Percentiles rank a stretch among this genome's conserved stretches.
These are phyloP conservation scores for Calyptomena viridis DNA, from an alignment of 2,113 vertebrate genomes.

Conservation along the genomic window DNA sequence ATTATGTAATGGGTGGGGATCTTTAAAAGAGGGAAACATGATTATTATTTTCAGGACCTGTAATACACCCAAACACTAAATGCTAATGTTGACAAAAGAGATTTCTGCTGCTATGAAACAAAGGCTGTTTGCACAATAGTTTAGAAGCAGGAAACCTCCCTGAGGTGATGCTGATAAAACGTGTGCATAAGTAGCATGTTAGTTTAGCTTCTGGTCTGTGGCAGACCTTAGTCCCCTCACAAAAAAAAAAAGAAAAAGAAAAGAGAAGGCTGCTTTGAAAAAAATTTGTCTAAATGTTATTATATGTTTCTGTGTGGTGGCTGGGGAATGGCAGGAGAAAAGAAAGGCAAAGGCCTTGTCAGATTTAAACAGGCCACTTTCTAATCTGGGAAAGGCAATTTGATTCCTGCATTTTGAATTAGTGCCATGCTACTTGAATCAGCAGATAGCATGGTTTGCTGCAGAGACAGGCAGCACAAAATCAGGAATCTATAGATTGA, in stretches of 20 bases:
- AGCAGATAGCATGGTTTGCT: background rate
- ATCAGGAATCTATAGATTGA: background rate
- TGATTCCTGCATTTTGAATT: background rate
- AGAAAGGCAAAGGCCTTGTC: background rate
- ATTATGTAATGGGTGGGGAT: background rate
- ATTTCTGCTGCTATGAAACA: background rate
- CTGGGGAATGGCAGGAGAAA: background rate
- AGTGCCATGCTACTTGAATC: background rate
- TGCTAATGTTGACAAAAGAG: constrained; percentile 20
- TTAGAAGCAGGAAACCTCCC: background rate
- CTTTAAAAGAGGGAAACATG: background rate
- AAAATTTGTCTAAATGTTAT: background rate
- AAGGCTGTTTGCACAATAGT: background rate
- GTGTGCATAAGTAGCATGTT: background rate
- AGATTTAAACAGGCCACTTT: background rate
- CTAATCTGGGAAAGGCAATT: background rate
- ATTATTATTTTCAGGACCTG: background rate
- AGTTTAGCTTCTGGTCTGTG: background rate
- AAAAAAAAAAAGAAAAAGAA: background rate
- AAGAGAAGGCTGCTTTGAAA: background rate
- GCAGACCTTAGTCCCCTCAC: background rate
- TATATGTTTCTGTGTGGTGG: background rate
- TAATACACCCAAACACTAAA: background rate
- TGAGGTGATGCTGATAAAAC: background rate
- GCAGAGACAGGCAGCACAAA: background rate